phyloP scores from a whole-genome alignment of 2,888 invertebrate genomes.

The Trypoxylon attenuatum region DNA sequence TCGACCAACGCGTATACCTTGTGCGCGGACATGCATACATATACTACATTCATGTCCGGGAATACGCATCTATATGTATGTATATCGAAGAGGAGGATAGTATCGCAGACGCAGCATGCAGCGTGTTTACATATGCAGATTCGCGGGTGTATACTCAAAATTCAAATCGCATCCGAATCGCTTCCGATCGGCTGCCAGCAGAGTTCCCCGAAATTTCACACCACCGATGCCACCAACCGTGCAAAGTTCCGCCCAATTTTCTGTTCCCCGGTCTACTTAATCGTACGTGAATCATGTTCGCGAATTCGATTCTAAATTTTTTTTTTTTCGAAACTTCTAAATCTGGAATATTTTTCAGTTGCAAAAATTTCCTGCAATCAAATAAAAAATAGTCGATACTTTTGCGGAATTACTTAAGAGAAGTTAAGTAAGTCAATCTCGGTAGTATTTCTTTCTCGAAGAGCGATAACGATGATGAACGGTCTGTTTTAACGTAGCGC shows the following conservation, averaged over 20 bases:
- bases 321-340: too few relatives aligned
- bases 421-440: too few relatives aligned
- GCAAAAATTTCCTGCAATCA: too few relatives aligned
- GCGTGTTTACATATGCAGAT: conserved; percentile 62
- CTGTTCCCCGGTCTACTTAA: not conserved
- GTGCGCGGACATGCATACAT: conserved; percentile 2
- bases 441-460: too few relatives aligned
- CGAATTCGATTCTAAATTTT: too few relatives aligned
- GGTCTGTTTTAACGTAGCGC: too few relatives aligned
- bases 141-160: conserved; percentile 57
- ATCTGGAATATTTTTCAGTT: too few relatives aligned
- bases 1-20: conserved; percentile 1
- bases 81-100: not conserved
- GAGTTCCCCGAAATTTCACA: conserved; percentile 44
- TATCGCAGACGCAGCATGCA: conserved; percentile 25
- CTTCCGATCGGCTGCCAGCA: conserved; percentile 41
- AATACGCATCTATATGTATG: not conserved
- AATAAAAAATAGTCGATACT: too few relatives aligned
- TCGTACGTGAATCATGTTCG: not conserved
- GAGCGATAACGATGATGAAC: too few relatives aligned
- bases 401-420: too few relatives aligned
- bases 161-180: conserved; percentile 70
- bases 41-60: too few relatives aligned
- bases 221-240: not conserved
- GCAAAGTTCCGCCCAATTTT: conserved; percentile 15